Evolutionary conservation across 2,113 vertebrate genomes (phyloP), one percentile per base, ranked within the genome.

Genomic region (Menura novaehollandiae): DNA sequence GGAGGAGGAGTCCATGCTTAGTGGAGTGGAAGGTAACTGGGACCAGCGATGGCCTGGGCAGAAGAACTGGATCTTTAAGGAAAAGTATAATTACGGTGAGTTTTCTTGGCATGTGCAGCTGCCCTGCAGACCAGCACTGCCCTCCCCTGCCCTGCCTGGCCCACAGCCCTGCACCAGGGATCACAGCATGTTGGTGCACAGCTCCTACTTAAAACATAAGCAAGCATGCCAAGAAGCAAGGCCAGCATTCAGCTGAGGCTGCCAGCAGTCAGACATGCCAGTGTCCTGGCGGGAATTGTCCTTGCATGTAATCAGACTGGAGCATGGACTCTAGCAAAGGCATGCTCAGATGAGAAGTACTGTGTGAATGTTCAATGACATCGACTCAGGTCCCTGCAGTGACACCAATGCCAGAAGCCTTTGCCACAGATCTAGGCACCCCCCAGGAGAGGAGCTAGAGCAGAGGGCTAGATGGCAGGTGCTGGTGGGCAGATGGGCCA

Each of bases 1-100:
- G 5, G 98, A 99, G 43, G 98, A 99, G 43, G 98, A 98, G 35
- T 97, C 98, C 23, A 97, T 98, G 88, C 98, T 98, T 79, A 99
- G 98, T 28, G 98, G 99, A 64, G 97, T 98, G 46, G 97, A 97
- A 13, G 97, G 97, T 41, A 97, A 98, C 96, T 98, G 98, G 98
- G 98, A 98, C 84, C 98, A 97, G 56, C 98, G 10, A 35, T 98
- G 98, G 98, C 88, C 97, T 0, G 35, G 47, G 47, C 98, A 98
- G 26, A 97, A 98, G 85, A 97, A 97, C 82, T 98, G 98, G 99
- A 94, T 98, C 95, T 98, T 98, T 92, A 97, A 98, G 83, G 98
- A 99, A 81, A 98, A 97, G 24, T 97, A 97, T 15, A 93, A 96
- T 85, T 98, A 98, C 0, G 98, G 99, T 99, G 97, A 98, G 98